These are phyloP conservation scores for Hemitrygon akajei DNA, from an alignment of 2,797 vertebrate species.

Conservation along the genomic window DNA sequence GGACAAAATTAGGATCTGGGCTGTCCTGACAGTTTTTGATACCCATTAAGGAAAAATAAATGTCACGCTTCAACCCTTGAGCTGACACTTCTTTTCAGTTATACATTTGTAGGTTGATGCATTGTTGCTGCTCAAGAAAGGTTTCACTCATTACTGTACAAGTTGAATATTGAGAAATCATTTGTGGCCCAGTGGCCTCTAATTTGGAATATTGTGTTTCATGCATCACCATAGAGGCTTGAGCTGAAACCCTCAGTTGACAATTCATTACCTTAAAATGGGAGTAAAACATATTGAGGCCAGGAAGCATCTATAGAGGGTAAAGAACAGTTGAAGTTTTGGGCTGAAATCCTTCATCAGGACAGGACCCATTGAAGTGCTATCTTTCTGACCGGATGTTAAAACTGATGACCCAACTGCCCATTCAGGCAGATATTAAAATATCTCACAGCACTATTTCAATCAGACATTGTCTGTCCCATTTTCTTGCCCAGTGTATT, in stretches of 20 bases:
- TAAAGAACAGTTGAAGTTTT: no score
- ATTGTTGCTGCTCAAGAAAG: not conserved
- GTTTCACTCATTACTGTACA: not conserved
- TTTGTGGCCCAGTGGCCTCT: not conserved
- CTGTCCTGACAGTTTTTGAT: not conserved
- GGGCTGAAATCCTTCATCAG: no score
- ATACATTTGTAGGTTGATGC: not conserved
- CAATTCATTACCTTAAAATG: not conserved
- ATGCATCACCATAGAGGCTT: no score
- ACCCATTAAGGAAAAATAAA: not conserved
- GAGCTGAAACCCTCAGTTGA: not conserved
- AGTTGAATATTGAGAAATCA: not conserved
- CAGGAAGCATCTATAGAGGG: no score
- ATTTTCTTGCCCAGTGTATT: not conserved
- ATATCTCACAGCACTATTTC: not conserved
- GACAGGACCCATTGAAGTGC: not conserved
- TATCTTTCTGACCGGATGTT: not conserved
- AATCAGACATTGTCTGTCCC: no score
- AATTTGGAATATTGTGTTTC: not conserved
- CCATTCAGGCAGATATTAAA: not conserved
- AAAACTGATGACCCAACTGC: not conserved
- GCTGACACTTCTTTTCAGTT: not conserved
- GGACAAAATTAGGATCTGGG: not conserved
- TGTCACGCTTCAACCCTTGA: not conserved
- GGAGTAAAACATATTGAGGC: no score